Percentiles rank a stretch among this genome's conserved stretches.
Evolutionary conservation across 2,113 vertebrate species (phyloP).

Genomic region (Clinocottus analis): DNA sequence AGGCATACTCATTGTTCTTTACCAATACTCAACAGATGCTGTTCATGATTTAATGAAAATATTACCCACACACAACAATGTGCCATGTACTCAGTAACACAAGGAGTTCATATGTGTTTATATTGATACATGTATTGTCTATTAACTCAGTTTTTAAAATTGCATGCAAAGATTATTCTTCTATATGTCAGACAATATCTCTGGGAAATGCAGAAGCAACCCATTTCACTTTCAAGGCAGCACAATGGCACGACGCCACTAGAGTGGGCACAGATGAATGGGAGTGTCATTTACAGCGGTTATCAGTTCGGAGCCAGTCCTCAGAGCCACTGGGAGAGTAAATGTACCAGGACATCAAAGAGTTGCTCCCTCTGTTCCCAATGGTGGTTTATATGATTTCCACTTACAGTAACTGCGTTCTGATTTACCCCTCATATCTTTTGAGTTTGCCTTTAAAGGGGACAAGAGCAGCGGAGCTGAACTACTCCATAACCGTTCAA

Average conservation of each 20-base stretch:
- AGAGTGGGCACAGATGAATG: constrained; percentile 38
- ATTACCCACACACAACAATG: background rate
- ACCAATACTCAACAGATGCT: background rate
- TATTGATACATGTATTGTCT: background rate
- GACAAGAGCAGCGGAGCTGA: background rate
- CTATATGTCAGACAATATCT: constrained; percentile 5
- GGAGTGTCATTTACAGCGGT: constrained; percentile 39
- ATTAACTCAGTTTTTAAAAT: background rate
- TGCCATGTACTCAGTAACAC: constrained; percentile 2
- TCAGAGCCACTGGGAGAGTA: constrained; percentile 19
- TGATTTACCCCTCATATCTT: constrained; percentile 25
- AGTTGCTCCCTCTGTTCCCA: constrained; percentile 28
- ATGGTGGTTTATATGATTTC: constrained; percentile 34
- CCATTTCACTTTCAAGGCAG: constrained; percentile 16
- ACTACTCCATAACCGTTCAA: constrained; percentile 1
- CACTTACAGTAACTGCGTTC: constrained; percentile 37
- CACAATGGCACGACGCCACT: constrained; percentile 36
- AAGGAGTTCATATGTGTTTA: constrained; percentile 5
- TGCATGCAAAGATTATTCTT: constrained; percentile 9
- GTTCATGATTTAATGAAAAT: background rate
- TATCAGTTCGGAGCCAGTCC: constrained; percentile 41
- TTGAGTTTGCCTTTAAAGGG: constrained; percentile 13
- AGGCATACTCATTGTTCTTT: background rate
- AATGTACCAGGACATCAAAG: constrained; percentile 62
- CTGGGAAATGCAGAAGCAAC: constrained; percentile 19